Evolutionary conservation across 2,113 vertebrate genomes (phyloP), one percentile per base, ranked within the genome.

Genomic region (Serilophus lunatus): DNA sequence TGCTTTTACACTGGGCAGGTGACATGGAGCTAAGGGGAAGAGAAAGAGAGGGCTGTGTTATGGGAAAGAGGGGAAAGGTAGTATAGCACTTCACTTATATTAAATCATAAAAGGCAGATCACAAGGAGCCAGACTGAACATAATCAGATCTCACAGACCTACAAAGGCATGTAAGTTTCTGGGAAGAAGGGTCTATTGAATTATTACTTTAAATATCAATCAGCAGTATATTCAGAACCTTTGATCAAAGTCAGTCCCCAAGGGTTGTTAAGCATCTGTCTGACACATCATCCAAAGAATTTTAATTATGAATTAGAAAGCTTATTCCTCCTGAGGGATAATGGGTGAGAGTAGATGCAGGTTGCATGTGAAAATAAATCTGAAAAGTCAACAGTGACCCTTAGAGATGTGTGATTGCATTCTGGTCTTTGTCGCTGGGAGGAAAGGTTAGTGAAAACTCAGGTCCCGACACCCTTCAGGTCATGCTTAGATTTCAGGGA

Each of bases 251-350:
- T 36, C 56, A 64, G 12, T 68, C 14, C 31, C 36, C 24, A 84
- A 28, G 35, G 50, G 22, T 16, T 78, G 17, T 13, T 82, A 87
- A 56, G 24, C 2, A 0, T 75, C 54, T 69, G 42, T 42, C 33
- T 81, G 75, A 91, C 35, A 71, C 7, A 86, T 26, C 19, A 13
- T 78, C 29, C 22, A 8, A 78, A 64, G 33, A 33, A 68, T 61
- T 92, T 95, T 81, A 66, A 57, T 74, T 74, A 49, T 35, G 80
- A 88, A 81, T 26, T 31, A 88, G 68, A 40, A 69, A 77, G 7
- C 23, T 90, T 80, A 50, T 17, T 92, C 29, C 45, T 90, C 29
- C 45, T 71, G 40, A 40, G 24, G 31, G 24, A 40, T 44, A 51
- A 71, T 1, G 2, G 12, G 4, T 16, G 14, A 77, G 19, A 90